phyloP scores from a whole-genome alignment of 2,797 vertebrate genomes.

The Sphenopsis melanotis region DNA sequence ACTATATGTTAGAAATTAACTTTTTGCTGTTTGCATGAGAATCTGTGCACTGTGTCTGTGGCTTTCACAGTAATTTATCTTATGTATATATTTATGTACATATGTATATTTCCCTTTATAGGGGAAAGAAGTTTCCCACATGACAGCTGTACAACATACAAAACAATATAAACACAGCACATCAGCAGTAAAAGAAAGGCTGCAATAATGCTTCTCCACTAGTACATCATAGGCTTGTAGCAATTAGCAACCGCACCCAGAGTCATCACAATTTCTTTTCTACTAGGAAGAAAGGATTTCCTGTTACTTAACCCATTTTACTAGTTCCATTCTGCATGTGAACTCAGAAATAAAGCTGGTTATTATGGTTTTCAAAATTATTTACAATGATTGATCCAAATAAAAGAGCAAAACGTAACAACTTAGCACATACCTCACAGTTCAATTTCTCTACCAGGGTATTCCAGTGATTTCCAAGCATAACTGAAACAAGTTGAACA shows the following conservation, averaged over 20 bases:
- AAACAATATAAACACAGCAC: background rate
- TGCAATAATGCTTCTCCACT: fast-evolving
- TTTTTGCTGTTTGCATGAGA: background rate
- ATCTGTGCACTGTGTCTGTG: background rate
- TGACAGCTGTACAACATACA: background rate
- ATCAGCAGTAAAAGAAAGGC: background rate
- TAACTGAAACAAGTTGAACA: background rate
- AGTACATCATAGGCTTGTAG: background rate
- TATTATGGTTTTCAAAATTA: background rate
- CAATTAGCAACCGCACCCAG: background rate
- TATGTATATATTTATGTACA: background rate
- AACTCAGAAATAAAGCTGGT: background rate
- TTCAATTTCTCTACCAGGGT: background rate
- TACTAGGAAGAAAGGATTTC: background rate
- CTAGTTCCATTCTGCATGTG: background rate
- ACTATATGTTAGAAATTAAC: background rate
- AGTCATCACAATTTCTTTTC: background rate
- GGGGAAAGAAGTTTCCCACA: background rate
- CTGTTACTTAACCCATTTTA: background rate
- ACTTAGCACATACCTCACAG: background rate
- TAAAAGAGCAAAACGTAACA: background rate
- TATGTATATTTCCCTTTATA: background rate
- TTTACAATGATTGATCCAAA: background rate
- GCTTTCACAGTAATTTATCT: background rate
- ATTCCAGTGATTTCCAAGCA: background rate